Conservation (phyloP, 2,113 vertebrate species). For the Platanista minor region DNA sequence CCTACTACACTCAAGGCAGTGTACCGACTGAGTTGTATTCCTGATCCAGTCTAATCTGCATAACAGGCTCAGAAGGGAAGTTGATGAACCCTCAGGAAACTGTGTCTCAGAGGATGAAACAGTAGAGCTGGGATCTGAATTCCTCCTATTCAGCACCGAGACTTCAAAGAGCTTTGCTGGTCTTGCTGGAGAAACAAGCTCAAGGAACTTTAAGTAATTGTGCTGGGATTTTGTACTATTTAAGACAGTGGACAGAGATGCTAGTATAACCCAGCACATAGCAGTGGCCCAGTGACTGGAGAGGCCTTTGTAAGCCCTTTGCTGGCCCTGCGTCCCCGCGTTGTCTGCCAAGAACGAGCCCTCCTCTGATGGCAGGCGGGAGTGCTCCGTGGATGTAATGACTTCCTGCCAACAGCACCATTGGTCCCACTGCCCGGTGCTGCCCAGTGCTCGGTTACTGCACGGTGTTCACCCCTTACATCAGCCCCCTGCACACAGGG, state of each 20-base stretch:
- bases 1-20: not conserved
- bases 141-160: not conserved
- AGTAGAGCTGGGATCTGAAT: not conserved
- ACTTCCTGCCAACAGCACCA: accelerated
- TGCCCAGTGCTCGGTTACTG: no score
- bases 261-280: no score
- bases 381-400: accelerated
- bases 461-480: accelerated
- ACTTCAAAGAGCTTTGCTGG: not conserved
- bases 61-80: not conserved
- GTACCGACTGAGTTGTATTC: not conserved
- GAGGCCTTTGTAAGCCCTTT: no score
- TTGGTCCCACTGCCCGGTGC: accelerated
- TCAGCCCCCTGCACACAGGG: accelerated
- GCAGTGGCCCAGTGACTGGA: no score
- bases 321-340: no score
- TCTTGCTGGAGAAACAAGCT: not conserved
- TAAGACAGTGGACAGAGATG: no score
- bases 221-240: accelerated
- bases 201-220: not conserved
- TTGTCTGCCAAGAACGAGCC: no score
- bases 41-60: not conserved
- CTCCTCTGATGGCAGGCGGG: no score
- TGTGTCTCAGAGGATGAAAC: not conserved
- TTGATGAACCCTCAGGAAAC: not conserved